phyloP scores from a whole-genome alignment of 2,797 vertebrate species.

The Diplodus puntazzo region DNA sequence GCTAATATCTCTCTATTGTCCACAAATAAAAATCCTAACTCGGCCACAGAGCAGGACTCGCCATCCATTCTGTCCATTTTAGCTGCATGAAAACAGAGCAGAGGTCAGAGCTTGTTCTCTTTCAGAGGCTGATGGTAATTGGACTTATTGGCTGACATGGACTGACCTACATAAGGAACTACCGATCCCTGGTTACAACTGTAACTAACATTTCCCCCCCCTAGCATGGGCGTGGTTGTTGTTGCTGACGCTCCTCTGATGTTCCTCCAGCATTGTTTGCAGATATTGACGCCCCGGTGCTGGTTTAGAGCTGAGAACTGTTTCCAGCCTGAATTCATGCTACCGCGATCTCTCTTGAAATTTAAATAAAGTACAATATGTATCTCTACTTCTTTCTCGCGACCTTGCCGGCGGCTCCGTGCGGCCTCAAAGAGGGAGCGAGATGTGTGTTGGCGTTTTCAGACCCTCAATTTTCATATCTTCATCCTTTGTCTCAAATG shows the following conservation, averaged over 20 bases:
- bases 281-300: slow-evolving; percentile 47
- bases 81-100: slow-evolving; percentile 55
- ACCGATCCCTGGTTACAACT: slow-evolving; percentile 60
- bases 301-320: slow-evolving; percentile 42
- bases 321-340: slow-evolving; percentile 56
- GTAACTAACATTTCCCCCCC: slow-evolving; percentile 45
- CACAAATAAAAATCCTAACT: slow-evolving; percentile 23
- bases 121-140: slow-evolving; percentile 80
- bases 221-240: slow-evolving; percentile 62
- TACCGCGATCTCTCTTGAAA: slow-evolving; percentile 59
- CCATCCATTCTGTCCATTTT: slow-evolving; percentile 53
- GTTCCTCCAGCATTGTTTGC: slow-evolving; percentile 72
- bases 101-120: slow-evolving; percentile 72
- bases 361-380: slow-evolving; percentile 71
- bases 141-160: slow-evolving; percentile 83
- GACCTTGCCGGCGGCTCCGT: slow-evolving; percentile 74
- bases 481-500: slow-evolving; percentile 69
- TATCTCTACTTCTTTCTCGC: slow-evolving; percentile 59
- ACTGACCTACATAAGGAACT: slow-evolving; percentile 81
- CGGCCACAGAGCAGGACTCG: slow-evolving; percentile 3
- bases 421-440: slow-evolving; percentile 65
- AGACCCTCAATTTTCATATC: slow-evolving; percentile 72
- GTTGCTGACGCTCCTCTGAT: slow-evolving; percentile 69
- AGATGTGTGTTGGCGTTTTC: slow-evolving; percentile 76
- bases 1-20: slow-evolving; percentile 14